Conservation (phyloP, 2,113 vertebrate species). For the Zootoca vivipara region DNA sequence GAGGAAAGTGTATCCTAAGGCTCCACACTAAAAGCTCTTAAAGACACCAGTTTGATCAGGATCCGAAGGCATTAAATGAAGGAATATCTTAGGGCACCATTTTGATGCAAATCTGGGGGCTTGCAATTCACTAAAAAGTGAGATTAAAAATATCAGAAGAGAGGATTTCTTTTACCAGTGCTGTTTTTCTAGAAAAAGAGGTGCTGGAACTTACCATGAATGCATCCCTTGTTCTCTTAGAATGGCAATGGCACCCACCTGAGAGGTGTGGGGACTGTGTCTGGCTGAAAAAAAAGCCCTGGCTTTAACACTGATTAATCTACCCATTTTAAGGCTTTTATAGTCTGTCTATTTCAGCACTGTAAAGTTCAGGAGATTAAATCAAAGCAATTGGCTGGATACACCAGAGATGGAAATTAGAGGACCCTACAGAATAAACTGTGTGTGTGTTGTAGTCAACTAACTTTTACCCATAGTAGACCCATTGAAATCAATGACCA, state of each 20-base stretch:
- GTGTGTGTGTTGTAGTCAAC: not conserved
- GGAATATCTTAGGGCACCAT: slow-evolving; percentile 20
- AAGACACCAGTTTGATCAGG: slow-evolving; percentile 19
- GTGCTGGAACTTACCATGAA: no score
- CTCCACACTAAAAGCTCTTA: slow-evolving; percentile 15
- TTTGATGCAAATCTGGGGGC: slow-evolving; percentile 46
- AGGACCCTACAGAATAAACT: not conserved
- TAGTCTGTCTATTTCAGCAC: slow-evolving; percentile 13
- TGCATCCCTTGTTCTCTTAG: no score
- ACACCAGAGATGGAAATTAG: not conserved
- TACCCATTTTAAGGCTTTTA: slow-evolving; percentile 21
- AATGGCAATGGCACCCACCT: no score
- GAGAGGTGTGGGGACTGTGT: no score
- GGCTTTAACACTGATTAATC: not conserved
- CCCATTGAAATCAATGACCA: no score
- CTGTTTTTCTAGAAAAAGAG: no score
- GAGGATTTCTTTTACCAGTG: not conserved
- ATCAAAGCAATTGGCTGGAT: slow-evolving; percentile 11
- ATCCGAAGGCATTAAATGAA: slow-evolving; percentile 14
- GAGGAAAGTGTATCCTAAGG: not conserved
- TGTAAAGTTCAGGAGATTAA: not conserved
- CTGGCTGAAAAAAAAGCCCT: no score
- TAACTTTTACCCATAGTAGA: no score
- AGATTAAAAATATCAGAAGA: slow-evolving; percentile 17
- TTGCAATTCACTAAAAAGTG: slow-evolving; percentile 45